Base-by-base conservation (phyloP, 1,140 invertebrate species). In the Wiebesia pumilae region DNA sequence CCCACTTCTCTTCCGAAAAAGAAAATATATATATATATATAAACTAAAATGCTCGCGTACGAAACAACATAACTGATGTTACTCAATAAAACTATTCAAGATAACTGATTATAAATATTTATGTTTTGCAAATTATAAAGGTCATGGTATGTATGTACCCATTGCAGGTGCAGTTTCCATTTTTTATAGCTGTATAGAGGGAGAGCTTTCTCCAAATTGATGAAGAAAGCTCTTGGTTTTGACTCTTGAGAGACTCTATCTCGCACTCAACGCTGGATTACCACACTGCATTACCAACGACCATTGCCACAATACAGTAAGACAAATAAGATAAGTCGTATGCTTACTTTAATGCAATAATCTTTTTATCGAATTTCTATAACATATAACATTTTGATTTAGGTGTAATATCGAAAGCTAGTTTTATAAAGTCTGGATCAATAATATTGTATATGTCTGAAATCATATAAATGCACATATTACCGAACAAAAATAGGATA, bases 391-490 rank as follows among this genome's bases (percentile, higher is more conserved):
- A 79, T 27, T 62, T 62, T 62, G 3, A 10, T 62, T 62, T 62
- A 3, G 3, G 3, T 58, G 10, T 19, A 58, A 58, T 27, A 62
- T 62, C 19, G 51, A 62, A 62, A 4, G 27, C 3, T 58, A 90
- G 90, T 93, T 92, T 92, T 89, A 91, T 90, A 91, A 88, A 92
- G 91, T 91, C 90, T 91, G 91, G 90, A 91, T 90, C 89, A 89
- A 89, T 89, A 83, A 91, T 92, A 91, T 62, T 90, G 91, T 90
- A 91, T 89, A 91, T 2, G 9, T 93, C 92, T 93, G 92, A 92
- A 93, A 93, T 93, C 92, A 93, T 93, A 93, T 93, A 93, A 93
- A 93, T 93, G 90, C 90, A 93, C 92, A 93, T 93, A 93, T 93
- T 93, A 93, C 91, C 92, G 91, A 91, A 89, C 93, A 93, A 93